Percentiles rank a stretch among this genome's conserved stretches.
Conservation (phyloP, 1,140 invertebrate species). For the Liolophura sinensis region DNA sequence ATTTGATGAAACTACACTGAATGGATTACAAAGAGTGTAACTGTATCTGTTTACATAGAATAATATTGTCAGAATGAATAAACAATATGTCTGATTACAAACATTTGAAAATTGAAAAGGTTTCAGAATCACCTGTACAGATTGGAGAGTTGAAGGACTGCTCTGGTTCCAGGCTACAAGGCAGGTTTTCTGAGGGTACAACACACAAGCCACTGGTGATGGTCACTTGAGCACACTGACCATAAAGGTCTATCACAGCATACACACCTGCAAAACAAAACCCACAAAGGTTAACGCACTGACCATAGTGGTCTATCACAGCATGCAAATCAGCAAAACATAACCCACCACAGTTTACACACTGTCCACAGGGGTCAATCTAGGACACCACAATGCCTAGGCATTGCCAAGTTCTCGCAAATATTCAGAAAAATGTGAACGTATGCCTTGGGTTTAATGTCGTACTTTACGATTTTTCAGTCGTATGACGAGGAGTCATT, state of each 20-base stretch:
- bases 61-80: background rate
- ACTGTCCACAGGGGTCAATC: no score
- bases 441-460: no score
- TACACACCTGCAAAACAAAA: conserved; percentile 71
- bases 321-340: conserved; percentile 74
- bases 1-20: no score
- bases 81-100: background rate
- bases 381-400: no score
- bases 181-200: conserved; percentile 35
- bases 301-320: conserved; percentile 93
- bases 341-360: no score
- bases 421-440: no score
- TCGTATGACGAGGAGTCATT: no score
- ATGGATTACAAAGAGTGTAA: no score
- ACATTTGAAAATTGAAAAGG: conserved; percentile 1
- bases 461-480: no score
- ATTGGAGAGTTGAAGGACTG: conserved; percentile 33
- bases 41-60: no score
- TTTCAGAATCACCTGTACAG: conserved; percentile 19
- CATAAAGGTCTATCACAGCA: conserved; percentile 94
- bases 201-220: conserved; percentile 52
- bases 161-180: conserved; percentile 26
- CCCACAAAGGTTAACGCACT: no score
- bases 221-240: conserved; percentile 88
- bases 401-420: no score